phyloP scores from a whole-genome alignment of 2,888 invertebrate species.

The Acleris sparsana region DNA sequence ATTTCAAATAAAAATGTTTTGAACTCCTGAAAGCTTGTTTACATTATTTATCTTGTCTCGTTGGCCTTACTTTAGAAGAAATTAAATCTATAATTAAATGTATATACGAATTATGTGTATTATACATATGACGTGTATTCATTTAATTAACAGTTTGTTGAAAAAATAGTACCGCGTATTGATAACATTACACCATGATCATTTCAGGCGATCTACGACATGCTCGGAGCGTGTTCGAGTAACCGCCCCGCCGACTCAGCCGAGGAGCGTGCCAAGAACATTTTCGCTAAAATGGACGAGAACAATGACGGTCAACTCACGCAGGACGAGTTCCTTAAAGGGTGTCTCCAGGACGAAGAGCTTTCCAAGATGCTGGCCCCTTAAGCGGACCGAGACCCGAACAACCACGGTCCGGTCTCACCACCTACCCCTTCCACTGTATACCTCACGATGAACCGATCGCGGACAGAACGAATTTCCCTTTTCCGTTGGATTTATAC shows the following conservation, averaged over 20 bases:
- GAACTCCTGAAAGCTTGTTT: too few species aligned
- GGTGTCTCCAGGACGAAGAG: conserved; percentile 98
- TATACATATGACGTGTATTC: too few species aligned
- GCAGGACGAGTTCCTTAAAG: conserved; percentile 98
- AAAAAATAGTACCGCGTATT: background rate
- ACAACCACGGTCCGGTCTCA: conserved; percentile 47
- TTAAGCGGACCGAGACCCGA: conserved; percentile 79
- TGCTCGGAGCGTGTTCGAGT: conserved; percentile 98
- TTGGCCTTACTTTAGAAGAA: too few species aligned
- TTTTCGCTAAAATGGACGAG: conserved; percentile 99
- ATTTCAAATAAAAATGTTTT: too few species aligned
- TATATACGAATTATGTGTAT: too few species aligned
- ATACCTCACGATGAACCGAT: conserved; percentile 61
- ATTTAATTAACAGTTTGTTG: too few species aligned
- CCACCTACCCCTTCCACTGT: conserved; percentile 47
- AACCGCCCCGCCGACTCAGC: conserved; percentile 98
- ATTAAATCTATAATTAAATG: too few species aligned
- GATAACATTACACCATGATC: conserved; percentile 3
- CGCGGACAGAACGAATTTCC: conserved; percentile 43
- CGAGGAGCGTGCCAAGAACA: conserved; percentile 98
- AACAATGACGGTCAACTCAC: conserved; percentile 99
- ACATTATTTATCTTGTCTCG: too few species aligned
- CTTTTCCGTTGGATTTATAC: conserved; percentile 17
- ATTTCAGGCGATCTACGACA: conserved; percentile 99
- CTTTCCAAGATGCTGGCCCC: conserved; percentile 97